Percentiles rank a stretch among this genome's conserved stretches.
These are phyloP conservation scores for Eulemur macaco DNA, from an alignment of 2,113 vertebrate species.

Conservation along the genomic window DNA sequence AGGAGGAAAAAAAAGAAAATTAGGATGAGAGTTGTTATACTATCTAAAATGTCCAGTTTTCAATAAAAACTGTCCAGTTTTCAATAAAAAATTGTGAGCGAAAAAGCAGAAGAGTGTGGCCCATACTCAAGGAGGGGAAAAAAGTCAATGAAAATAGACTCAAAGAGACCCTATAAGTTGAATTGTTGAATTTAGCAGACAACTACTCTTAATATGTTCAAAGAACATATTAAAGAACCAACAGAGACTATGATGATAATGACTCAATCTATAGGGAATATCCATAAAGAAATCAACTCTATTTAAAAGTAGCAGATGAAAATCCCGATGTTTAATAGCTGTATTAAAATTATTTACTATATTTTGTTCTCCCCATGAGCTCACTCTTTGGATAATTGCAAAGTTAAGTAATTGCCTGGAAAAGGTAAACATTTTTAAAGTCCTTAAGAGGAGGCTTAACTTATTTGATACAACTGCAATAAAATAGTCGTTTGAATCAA, in stretches of 20 bases:
- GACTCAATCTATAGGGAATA: not conserved
- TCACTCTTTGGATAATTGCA: conserved; percentile 83
- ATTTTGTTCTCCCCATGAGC: conserved; percentile 77
- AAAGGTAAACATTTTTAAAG: conserved; percentile 84
- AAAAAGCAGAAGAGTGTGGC: not conserved
- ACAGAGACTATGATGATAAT: not conserved
- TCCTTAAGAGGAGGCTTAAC: conserved; percentile 75
- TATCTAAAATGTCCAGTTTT: not conserved
- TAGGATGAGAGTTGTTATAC: not conserved
- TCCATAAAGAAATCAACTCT: not conserved
- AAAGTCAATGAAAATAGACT: not conserved
- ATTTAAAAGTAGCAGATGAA: not conserved
- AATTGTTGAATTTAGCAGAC: not conserved
- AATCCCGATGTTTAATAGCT: conserved; percentile 44
- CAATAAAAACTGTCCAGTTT: not conserved
- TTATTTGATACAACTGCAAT: conserved; percentile 80
- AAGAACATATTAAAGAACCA: not conserved
- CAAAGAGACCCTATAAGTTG: not conserved
- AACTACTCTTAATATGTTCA: not conserved
- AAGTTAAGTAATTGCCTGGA: conserved; percentile 84
- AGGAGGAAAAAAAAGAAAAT: not conserved
- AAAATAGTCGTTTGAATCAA: conserved; percentile 77
- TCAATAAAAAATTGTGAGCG: not conserved
- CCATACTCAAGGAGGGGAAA: not conserved
- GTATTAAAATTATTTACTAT: conserved; percentile 68